A percentile compares a stretch with the other conserved stretches of the same genome.
These are phyloP conservation scores for Phoxinus dragarum DNA, from an alignment of 2,797 vertebrate genomes.

Conservation along the genomic window DNA sequence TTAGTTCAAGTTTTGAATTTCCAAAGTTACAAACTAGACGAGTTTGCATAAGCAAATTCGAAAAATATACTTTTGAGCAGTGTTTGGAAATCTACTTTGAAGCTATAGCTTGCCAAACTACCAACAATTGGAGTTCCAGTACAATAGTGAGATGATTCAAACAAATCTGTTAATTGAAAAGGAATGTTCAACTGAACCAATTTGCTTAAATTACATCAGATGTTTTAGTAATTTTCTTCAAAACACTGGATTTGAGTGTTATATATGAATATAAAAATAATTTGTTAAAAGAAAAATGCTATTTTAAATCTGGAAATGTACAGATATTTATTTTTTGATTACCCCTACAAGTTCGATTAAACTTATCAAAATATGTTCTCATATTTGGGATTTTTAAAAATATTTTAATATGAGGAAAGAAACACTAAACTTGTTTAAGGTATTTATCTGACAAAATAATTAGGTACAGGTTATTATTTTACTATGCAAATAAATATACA, in stretches of 20 bases:
- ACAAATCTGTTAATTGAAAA: neutral
- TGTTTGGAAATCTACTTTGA: neutral
- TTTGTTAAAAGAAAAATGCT: neutral
- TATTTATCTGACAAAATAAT: neutral
- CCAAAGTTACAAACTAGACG: neutral
- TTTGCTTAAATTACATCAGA: neutral
- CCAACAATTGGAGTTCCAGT: neutral
- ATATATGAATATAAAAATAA: neutral
- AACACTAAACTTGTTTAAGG: neutral
- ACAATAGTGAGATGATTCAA: neutral
- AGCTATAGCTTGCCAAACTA: neutral
- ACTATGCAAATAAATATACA: neutral
- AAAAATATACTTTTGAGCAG: neutral
- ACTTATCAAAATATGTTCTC: no score
- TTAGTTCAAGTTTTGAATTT: neutral
- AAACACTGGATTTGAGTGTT: neutral
- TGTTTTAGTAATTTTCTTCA: neutral
- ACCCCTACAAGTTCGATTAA: no score
- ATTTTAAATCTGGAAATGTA: neutral
- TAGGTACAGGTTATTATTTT: neutral
- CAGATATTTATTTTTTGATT: no score
- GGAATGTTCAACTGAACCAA: neutral
- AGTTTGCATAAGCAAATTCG: neutral
- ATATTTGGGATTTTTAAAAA: no score
- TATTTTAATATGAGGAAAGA: neutral